Evolutionary conservation across 2,888 invertebrate genomes (phyloP), one percentile per base, ranked within the genome.

Genomic region (Bugulina stolonifera): DNA sequence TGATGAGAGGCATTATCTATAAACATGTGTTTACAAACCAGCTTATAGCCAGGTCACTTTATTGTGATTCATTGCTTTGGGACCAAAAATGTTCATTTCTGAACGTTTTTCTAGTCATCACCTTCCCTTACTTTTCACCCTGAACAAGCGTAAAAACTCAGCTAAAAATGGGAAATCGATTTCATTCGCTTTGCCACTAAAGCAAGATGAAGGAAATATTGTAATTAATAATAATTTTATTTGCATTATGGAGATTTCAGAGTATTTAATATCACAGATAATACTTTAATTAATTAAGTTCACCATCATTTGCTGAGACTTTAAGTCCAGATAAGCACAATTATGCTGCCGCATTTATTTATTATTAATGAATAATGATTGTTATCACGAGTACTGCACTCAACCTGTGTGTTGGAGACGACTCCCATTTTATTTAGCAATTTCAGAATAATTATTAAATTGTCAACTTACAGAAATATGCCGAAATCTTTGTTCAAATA

Each of bases 21-120:
- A 64, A 64, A 27, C 27, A 27, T 64, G 32, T 64, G 27, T 64
- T 64, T 64, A 64, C 64, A 29, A 34, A 64, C 64, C 25, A 64
- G 64, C 64, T 64, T 64, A 64, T 64, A 32, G 22, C 64, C 64
- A 64, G 43, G 43, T 43, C 43, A 43, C 18, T 43, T 18, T 43
- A 18, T 43, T 18, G 18, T 43, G 5, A 43, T 43, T 43, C 18
- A 43, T 18, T 43, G 43, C 18, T 18, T 5, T 43, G 43, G 43
- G 10, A 10, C 43, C 43, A 43, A 43, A n/a, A n/a, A n/a, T n/a
- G n/a, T n/a, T n/a, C n/a, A n/a, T n/a, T n/a, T n/a, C n/a, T n/a
- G n/a, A n/a, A n/a, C n/a, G 43, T 43, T 43, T 43, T 43, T 43
- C 43, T 43, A 43, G 10, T 43, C 18, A 5, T 18, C 43, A 43